Percentiles rank a stretch among this genome's conserved stretches.
Evolutionary conservation across 2,888 invertebrate genomes (phyloP).

Genomic region (Melanostoma scalare): DNA sequence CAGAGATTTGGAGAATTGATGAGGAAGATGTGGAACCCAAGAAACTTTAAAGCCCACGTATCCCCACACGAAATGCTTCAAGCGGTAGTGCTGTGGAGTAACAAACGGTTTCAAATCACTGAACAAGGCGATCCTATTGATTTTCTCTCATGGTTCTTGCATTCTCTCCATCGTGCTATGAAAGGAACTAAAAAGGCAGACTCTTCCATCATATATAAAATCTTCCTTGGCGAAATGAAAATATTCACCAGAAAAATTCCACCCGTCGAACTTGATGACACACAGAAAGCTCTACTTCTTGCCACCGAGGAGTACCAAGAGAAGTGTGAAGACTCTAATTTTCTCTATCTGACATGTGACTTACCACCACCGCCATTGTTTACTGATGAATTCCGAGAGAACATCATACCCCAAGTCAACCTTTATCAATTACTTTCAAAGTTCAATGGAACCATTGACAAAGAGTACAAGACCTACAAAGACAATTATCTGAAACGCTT

Average conservation of each 20-base stretch:
- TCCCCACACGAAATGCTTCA: slow-evolving; percentile 99
- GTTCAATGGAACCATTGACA: slow-evolving; percentile 97
- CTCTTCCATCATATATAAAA: slow-evolving; percentile 96
- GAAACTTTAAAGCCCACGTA: slow-evolving; percentile 99
- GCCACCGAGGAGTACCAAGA: slow-evolving; percentile 94
- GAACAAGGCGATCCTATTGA: slow-evolving; percentile 99
- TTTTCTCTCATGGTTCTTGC: slow-evolving; percentile 98
- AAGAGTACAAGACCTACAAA: slow-evolving; percentile 99
- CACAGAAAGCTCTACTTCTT: slow-evolving; percentile 90
- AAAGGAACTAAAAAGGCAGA: slow-evolving; percentile 94
- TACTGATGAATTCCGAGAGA: slow-evolving; percentile 98
- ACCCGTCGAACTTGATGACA: slow-evolving; percentile 94
- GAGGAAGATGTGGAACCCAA: slow-evolving; percentile 99
- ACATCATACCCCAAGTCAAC: slow-evolving; percentile 99
- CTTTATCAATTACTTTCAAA: slow-evolving; percentile 96
- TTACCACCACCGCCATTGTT: slow-evolving; percentile 98
- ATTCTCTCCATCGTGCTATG: slow-evolving; percentile 96
- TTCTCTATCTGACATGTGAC: slow-evolving; percentile 98
- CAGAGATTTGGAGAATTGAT: slow-evolving; percentile 96
- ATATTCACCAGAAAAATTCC: slow-evolving; percentile 96
- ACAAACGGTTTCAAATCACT: slow-evolving; percentile 98
- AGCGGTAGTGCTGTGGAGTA: slow-evolving; percentile 97
- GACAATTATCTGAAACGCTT: slow-evolving; percentile 99
- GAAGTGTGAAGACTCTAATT: slow-evolving; percentile 94
- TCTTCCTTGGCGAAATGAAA: slow-evolving; percentile 95